Evolutionary conservation across 1,140 invertebrate genomes (phyloP).

Genomic region (Cydia fagiglandana): DNA sequence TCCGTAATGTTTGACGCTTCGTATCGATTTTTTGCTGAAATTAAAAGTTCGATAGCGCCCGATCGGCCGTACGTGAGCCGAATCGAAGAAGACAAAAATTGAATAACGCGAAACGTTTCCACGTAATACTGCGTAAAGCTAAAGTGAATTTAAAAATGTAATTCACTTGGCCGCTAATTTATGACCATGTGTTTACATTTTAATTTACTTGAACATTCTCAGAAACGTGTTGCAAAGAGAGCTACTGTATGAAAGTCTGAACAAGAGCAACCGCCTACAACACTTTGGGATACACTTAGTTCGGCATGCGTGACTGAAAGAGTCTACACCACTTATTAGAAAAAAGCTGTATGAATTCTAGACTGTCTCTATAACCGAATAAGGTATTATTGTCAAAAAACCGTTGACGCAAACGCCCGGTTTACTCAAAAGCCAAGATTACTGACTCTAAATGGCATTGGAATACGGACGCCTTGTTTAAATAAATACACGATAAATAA

Average conservation of each 20-base stretch:
- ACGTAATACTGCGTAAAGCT: constrained; percentile 22
- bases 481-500: constrained; percentile 72
- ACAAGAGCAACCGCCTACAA: neutral
- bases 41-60: constrained; percentile 68
- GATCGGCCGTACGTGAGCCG: constrained; percentile 55
- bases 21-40: constrained; percentile 64
- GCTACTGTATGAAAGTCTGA: neutral
- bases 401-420: constrained; percentile 19
- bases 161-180: constrained; percentile 29
- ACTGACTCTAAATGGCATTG: constrained; percentile 48
- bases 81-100: constrained; percentile 43
- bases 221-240: neutral
- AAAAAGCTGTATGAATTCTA: neutral
- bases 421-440: constrained; percentile 34
- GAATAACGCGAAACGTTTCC: constrained; percentile 31
- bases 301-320: neutral
- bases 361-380: neutral
- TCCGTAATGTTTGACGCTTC: constrained; percentile 60
- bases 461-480: constrained; percentile 45
- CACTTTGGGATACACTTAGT: neutral
- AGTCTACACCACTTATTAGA: neutral
- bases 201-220: constrained; percentile 17
- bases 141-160: constrained; percentile 29
- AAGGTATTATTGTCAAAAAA: constrained; percentile 16
- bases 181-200: constrained; percentile 32